phyloP scores from a whole-genome alignment of 2,797 vertebrate genomes.

The Xerus rutilus region DNA sequence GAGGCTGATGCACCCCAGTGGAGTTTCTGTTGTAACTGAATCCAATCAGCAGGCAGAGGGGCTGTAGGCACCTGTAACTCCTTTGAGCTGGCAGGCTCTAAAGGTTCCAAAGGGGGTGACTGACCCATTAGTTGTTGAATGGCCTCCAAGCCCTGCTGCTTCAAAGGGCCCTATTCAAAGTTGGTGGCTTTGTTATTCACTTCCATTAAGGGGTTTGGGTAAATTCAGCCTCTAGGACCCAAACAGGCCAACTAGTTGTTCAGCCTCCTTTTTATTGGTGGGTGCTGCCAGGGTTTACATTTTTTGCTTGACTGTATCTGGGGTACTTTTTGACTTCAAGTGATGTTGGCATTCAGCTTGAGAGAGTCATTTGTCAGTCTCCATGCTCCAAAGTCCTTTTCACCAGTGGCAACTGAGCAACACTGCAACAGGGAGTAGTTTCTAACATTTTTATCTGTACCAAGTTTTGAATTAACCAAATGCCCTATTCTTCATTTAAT shows the following conservation, averaged over 20 bases:
- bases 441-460: not conserved
- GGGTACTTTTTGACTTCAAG: not conserved
- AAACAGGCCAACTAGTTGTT: not conserved
- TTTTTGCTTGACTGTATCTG: not conserved
- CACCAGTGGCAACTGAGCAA: not conserved
- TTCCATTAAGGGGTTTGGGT: not conserved
- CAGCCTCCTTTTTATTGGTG: not conserved
- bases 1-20: not conserved
- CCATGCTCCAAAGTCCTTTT: not conserved
- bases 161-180: not conserved
- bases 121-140: not conserved
- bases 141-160: not conserved
- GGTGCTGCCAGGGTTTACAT: not conserved
- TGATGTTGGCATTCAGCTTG: not conserved
- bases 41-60: not conserved
- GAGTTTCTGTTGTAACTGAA: not conserved
- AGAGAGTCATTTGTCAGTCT: not conserved
- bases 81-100: not conserved
- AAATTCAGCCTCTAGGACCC: not conserved
- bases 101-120: not conserved
- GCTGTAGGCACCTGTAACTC: not conserved
- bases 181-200: not conserved
- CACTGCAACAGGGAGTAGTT: not conserved
- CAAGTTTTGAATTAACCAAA: not conserved
- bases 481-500: not conserved